Evolutionary conservation across 2,113 vertebrate species (phyloP).

Genomic region (Plectropomus leopardus): DNA sequence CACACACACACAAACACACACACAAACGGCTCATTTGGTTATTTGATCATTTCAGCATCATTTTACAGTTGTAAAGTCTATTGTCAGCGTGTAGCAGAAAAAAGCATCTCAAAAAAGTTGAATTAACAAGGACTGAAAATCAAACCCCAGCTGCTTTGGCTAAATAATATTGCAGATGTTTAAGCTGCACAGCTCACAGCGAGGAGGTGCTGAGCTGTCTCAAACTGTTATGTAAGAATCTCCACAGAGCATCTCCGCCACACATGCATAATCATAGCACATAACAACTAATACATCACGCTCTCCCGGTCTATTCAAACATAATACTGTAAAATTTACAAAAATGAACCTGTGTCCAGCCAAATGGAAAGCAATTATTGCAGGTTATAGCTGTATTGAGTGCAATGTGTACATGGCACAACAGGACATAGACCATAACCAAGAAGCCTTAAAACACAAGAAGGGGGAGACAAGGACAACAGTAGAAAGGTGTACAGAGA

Average conservation of each 20-base stretch:
- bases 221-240: constrained; percentile 66
- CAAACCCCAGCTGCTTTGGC: constrained; percentile 1
- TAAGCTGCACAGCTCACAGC: constrained; percentile 34
- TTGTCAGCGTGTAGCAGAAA: background rate
- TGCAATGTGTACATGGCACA: background rate
- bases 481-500: background rate
- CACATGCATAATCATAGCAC: constrained; percentile 32
- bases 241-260: constrained; percentile 42
- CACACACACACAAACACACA: background rate
- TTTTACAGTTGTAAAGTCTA: background rate
- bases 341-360: background rate
- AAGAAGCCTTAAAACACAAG: background rate
- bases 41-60: constrained; percentile 30
- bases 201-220: constrained; percentile 31
- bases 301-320: background rate
- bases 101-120: background rate
- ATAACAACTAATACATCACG: background rate
- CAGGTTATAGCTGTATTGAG: background rate
- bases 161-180: constrained; percentile 28
- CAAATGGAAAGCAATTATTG: background rate
- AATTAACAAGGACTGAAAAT: background rate
- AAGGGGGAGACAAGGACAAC: constrained; percentile 5
- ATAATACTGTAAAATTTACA: background rate
- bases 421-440: background rate
- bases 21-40: background rate